These are phyloP conservation scores for Leptinotarsa peninsularis DNA, from an alignment of 2,888 invertebrate genomes.

Conservation along the genomic window DNA sequence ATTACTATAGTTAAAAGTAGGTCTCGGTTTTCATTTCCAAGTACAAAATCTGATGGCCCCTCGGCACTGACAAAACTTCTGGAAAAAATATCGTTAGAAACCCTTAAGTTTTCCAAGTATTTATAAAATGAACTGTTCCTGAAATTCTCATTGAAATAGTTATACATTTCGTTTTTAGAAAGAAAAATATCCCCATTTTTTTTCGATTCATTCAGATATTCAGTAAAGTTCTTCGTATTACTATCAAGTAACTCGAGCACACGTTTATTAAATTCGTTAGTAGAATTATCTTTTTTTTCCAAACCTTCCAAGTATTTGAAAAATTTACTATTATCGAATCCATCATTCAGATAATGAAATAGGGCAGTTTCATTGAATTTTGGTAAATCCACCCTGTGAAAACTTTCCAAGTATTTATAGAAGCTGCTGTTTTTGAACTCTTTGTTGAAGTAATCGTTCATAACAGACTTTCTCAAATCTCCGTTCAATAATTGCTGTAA, in stretches of 20 bases:
- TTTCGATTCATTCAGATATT: constrained; percentile 28
- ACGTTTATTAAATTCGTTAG: constrained; percentile 22
- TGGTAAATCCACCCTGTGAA: constrained; percentile 21
- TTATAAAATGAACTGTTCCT: constrained; percentile 26
- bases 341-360: constrained; percentile 32
- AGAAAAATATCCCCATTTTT: constrained; percentile 1
- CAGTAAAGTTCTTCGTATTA: constrained; percentile 24
- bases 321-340: constrained; percentile 34
- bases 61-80: background rate
- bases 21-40: background rate
- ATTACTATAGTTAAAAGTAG: background rate
- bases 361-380: constrained; percentile 26
- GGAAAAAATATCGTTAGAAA: background rate
- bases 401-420: constrained; percentile 31
- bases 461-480: constrained; percentile 4
- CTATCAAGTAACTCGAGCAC: constrained; percentile 26
- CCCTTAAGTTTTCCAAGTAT: constrained; percentile 22
- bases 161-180: constrained; percentile 27
- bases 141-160: constrained; percentile 31
- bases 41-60: background rate
- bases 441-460: constrained; percentile 34
- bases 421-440: constrained; percentile 35
- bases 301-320: constrained; percentile 30
- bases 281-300: constrained; percentile 21
- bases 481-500: constrained; percentile 5